Conservation (phyloP, 2,888 invertebrate genomes). For the Agrochola lota region DNA sequence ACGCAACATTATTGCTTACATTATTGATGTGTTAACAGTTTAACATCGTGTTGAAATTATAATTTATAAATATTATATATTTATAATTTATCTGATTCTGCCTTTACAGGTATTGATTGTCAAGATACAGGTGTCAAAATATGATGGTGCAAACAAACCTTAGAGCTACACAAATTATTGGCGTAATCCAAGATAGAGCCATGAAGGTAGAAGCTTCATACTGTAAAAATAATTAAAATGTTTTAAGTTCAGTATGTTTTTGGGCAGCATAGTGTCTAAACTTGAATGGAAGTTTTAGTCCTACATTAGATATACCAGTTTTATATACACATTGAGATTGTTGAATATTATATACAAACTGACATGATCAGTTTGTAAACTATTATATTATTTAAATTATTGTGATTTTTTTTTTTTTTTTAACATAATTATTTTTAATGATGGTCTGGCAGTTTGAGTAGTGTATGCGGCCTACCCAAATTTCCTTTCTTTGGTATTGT, state of each 20-base stretch:
- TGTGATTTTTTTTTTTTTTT: too few relatives aligned
- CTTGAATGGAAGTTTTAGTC: not conserved
- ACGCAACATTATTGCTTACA: constrained; percentile 20
- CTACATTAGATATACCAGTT: not conserved
- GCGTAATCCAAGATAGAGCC: not conserved
- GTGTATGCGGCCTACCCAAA: too few relatives aligned
- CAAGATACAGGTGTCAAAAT: constrained; percentile 37
- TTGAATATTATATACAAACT: too few relatives aligned
- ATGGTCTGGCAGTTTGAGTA: too few relatives aligned
- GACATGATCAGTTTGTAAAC: too few relatives aligned
- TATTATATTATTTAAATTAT: too few relatives aligned
- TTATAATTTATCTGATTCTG: constrained; percentile 47
- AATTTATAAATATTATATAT: too few relatives aligned
- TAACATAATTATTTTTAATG: too few relatives aligned
- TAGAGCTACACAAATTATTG: not conserved
- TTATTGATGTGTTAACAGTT: constrained; percentile 44
- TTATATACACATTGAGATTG: too few relatives aligned
- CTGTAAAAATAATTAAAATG: not conserved
- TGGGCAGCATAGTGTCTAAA: not conserved
- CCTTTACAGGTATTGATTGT: constrained; percentile 12
- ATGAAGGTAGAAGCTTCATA: not conserved
- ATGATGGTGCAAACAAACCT: constrained; percentile 5
- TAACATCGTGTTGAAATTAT: constrained; percentile 49
- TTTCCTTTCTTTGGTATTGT: too few relatives aligned
- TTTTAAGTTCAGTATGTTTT: not conserved